Conservation (phyloP, 23 tunicate genomes). For the Ascidia mentula region DNA sequence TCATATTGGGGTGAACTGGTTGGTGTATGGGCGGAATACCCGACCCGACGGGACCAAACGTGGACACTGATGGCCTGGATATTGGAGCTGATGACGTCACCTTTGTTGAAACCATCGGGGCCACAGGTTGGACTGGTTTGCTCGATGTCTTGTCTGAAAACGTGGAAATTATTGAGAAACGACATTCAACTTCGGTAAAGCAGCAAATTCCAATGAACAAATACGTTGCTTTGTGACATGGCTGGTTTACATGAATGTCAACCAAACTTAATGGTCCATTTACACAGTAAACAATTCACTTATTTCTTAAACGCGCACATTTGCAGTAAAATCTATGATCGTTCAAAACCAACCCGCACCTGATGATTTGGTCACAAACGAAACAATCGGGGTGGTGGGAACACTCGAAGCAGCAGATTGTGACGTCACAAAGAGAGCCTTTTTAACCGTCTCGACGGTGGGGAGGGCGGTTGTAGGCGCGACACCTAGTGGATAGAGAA, state of each 20-base stretch:
- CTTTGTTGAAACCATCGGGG: constrained; percentile 81
- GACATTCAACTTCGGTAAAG: no score
- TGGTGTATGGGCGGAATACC: constrained; percentile 21
- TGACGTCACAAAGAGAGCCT: constrained; percentile 35
- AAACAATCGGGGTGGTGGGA: constrained; percentile 16
- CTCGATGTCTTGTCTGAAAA: background rate
- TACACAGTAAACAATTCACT: no score
- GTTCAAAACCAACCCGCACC: no score
- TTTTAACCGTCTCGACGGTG: constrained; percentile 38
- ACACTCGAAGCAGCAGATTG: background rate
- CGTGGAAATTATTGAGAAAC: no score
- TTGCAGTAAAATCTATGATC: no score
- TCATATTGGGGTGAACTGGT: constrained; percentile 1
- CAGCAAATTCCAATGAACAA: no score
- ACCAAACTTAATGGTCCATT: no score
- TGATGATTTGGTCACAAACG: constrained; percentile 32
- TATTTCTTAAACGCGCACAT: no score
- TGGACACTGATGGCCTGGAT: constrained; percentile 18
- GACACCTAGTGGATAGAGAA: background rate
- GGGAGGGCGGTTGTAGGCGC: background rate
- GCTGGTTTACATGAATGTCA: no score
- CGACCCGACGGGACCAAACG: constrained; percentile 45
- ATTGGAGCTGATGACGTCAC: constrained; percentile 44
- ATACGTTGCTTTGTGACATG: no score
- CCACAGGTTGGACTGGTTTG: constrained; percentile 80